Conservation (phyloP, 2,113 vertebrate genomes). For the Malurus alboscapulatus region DNA sequence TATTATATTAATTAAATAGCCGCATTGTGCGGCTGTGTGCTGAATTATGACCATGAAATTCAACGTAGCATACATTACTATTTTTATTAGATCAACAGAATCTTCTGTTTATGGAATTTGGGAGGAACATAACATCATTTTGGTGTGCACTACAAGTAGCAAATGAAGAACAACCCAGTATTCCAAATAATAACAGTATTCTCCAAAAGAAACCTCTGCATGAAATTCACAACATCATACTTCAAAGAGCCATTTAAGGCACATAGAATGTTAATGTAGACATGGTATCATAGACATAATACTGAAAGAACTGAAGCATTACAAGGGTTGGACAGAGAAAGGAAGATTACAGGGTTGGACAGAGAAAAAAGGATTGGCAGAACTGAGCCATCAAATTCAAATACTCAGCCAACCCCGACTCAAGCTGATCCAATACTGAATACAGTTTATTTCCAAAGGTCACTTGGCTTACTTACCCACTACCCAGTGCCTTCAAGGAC, state of each 20-base stretch:
- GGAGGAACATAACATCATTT: slow-evolving; percentile 5
- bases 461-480: not conserved
- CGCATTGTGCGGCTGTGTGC: slow-evolving; percentile 44
- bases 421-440: not conserved
- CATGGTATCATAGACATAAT: not conserved
- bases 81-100: slow-evolving; percentile 23
- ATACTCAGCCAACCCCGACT: not conserved
- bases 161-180: not conserved
- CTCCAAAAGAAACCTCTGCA: not conserved
- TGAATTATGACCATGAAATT: slow-evolving; percentile 60
- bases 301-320: not conserved
- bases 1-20: slow-evolving; percentile 69
- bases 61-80: slow-evolving; percentile 40
- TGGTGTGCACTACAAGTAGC: slow-evolving; percentile 8
- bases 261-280: not conserved
- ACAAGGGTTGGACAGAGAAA: not conserved
- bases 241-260: not conserved
- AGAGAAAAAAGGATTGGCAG: not conserved
- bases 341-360: not conserved
- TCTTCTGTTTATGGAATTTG: slow-evolving; percentile 38
- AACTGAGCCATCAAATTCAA: not conserved
- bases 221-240: not conserved
- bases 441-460: not conserved
- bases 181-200: not conserved
- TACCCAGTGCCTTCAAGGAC: not conserved